phyloP scores from a whole-genome alignment of 2,113 vertebrate genomes.

The Crotalus tigris region DNA sequence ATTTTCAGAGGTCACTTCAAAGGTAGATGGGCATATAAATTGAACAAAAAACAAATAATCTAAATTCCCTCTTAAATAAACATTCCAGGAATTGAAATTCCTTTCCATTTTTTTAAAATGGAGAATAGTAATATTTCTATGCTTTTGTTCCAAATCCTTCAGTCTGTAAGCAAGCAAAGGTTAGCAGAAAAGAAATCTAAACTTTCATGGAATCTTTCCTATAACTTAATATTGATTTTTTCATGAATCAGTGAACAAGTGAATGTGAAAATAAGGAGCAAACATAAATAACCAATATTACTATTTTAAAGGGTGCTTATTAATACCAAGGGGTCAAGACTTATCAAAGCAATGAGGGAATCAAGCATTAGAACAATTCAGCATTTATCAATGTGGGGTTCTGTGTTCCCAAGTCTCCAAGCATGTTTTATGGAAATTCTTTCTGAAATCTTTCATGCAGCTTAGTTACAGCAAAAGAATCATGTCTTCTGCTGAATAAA shows the following conservation, averaged over 20 bases:
- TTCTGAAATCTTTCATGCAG: rapidly evolving
- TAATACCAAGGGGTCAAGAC: not conserved
- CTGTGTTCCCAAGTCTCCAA: not conserved
- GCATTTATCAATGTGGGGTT: rapidly evolving
- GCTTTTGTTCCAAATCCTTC: not conserved
- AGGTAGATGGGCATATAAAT: not conserved
- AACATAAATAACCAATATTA: not conserved
- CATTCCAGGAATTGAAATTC: not conserved
- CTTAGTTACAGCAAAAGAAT: not conserved
- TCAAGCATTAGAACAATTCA: not conserved
- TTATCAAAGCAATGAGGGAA: not conserved
- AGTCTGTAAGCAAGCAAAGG: not conserved
- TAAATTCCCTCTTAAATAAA: not conserved
- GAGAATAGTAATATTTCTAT: not conserved
- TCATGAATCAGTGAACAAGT: not conserved
- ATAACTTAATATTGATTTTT: not conserved
- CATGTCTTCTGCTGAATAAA: not conserved
- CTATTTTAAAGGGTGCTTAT: not conserved
- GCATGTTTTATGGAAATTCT: rapidly evolving
- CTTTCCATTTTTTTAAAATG: rapidly evolving
- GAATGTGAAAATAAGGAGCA: not conserved
- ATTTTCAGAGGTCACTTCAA: not conserved
- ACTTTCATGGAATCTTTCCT: not conserved
- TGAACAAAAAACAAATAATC: not conserved
- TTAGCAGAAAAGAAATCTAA: not conserved